Evolutionary conservation across 2,797 vertebrate species (phyloP).

Genomic region (Loris lydekkerianus): DNA sequence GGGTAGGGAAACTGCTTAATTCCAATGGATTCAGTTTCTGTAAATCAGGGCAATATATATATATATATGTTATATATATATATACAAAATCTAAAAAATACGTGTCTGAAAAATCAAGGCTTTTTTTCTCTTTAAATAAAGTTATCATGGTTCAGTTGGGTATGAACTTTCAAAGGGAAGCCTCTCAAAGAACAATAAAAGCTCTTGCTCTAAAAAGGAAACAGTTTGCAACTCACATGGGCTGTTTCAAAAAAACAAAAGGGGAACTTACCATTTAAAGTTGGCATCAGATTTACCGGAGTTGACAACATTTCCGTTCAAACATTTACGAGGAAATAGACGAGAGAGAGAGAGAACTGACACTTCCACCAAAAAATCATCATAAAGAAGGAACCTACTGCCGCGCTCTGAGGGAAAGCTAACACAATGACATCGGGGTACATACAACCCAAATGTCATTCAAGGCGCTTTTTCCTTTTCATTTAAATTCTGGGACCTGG

Average conservation of each 20-base stretch:
- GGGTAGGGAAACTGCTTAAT: not conserved
- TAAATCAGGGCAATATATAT: not conserved
- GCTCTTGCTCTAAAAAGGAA: not conserved
- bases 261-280: not conserved
- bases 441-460: no score
- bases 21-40: not conserved
- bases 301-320: not conserved
- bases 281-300: not conserved
- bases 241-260: not conserved
- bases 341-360: not conserved
- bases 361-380: not conserved
- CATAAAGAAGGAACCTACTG: not conserved
- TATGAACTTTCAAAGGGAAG: not conserved
- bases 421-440: accelerated
- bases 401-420: no score
- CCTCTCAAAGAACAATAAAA: not conserved
- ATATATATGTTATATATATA: no score
- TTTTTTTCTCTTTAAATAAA: not conserved
- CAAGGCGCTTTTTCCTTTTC: not conserved
- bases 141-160: not conserved
- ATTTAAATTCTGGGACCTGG: not conserved
- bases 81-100: not conserved
- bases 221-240: not conserved
- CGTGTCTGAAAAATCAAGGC: not conserved
- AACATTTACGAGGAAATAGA: not conserved